Conservation (phyloP, 2,113 vertebrate genomes). For the Leptosomus discolor region DNA sequence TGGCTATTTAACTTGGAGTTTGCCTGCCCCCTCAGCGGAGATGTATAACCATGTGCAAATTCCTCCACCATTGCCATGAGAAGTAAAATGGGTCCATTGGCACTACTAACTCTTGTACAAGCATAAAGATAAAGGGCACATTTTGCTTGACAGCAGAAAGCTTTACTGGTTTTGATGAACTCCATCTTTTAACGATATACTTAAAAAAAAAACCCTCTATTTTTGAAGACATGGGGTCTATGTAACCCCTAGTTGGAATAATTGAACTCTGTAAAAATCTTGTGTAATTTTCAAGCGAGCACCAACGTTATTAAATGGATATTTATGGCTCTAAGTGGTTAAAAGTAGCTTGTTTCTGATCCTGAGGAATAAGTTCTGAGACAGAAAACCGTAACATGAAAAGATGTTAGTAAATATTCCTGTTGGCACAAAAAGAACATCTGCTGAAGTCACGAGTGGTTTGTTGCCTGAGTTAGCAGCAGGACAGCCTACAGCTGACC, state of each 20-base stretch:
- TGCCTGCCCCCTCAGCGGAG: background rate
- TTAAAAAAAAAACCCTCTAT: background rate
- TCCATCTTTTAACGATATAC: background rate
- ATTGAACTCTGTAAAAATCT: background rate
- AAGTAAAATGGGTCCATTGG: background rate
- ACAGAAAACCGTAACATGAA: background rate
- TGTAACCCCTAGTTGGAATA: background rate
- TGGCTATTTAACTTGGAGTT: background rate
- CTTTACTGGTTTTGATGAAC: background rate
- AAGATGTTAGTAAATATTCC: background rate
- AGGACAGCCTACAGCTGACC: conserved; percentile 49
- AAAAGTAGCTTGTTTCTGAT: background rate
- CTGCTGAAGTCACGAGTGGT: conserved; percentile 47
- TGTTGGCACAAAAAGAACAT: conserved; percentile 46
- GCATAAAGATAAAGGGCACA: background rate
- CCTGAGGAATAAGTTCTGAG: background rate
- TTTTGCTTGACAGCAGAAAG: background rate
- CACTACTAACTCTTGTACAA: background rate
- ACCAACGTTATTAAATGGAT: background rate
- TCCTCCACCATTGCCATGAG: background rate
- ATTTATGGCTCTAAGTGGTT: background rate
- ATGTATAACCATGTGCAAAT: background rate
- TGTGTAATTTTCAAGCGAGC: background rate
- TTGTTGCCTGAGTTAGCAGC: conserved; percentile 53
- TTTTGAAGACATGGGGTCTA: background rate